Conservation (phyloP, 2,888 invertebrate species). For the Galerucella nymphaeae region DNA sequence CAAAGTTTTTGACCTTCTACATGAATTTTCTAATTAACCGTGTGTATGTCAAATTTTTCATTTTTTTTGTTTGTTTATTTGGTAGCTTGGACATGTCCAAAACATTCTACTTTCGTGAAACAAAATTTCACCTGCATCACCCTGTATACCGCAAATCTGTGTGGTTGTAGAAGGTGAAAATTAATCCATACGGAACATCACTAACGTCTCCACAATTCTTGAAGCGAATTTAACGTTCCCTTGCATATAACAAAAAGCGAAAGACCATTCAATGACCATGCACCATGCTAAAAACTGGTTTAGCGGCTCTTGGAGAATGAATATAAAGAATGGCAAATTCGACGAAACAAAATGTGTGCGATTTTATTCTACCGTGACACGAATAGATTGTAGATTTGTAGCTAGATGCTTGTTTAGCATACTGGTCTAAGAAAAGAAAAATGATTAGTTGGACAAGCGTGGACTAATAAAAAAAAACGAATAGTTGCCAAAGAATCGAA, state of each 20-base stretch:
- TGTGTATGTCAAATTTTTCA: no score
- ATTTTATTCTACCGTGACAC: slow-evolving; percentile 23
- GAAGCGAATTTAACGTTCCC: background rate
- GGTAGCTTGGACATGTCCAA: no score
- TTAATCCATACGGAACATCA: no score
- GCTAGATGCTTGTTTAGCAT: slow-evolving; percentile 26
- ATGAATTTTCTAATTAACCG: no score
- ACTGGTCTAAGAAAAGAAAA: slow-evolving; percentile 5
- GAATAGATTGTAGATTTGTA: slow-evolving; percentile 26
- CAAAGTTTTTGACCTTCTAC: no score
- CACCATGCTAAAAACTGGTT: slow-evolving; percentile 30
- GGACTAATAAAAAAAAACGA: background rate
- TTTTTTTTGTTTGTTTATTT: no score
- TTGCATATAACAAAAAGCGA: slow-evolving; percentile 15
- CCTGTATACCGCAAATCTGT: no score
- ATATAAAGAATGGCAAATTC: slow-evolving; percentile 29
- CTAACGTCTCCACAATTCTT: background rate
- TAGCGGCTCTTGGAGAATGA: slow-evolving; percentile 24
- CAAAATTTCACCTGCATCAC: no score
- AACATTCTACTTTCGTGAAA: no score
- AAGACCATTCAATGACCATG: slow-evolving; percentile 30
- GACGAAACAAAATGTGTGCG: slow-evolving; percentile 31
- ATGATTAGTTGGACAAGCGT: slow-evolving; percentile 17
- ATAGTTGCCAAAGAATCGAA: slow-evolving; percentile 5
- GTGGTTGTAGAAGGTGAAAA: no score